Evolutionary conservation across 2,797 vertebrate species (phyloP).

Genomic region (Danionella dracula): DNA sequence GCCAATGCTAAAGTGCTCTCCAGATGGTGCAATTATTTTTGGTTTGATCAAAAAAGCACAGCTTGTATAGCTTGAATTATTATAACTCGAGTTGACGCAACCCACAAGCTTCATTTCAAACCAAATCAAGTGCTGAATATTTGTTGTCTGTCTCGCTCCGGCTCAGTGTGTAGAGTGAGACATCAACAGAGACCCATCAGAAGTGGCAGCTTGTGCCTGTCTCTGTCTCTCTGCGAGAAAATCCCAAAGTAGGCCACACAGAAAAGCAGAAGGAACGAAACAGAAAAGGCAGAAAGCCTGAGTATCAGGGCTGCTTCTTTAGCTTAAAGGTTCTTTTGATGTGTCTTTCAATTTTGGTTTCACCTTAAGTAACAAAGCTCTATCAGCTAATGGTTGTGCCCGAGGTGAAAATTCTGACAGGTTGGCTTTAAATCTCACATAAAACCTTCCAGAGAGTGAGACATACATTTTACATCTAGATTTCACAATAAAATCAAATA

Average conservation of each 20-base stretch:
- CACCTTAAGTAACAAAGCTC: conserved; percentile 21
- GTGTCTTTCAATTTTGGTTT: conserved; percentile 22
- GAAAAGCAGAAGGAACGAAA: neutral
- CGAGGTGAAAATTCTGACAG: no score
- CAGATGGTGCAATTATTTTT: conserved; percentile 12
- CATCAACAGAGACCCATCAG: conserved; percentile 37
- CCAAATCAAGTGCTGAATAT: conserved; percentile 30
- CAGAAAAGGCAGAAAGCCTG: conserved; percentile 18
- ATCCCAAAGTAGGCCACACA: conserved; percentile 36
- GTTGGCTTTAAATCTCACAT: no score
- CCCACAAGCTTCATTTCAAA: conserved; percentile 24
- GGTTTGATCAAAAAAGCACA: conserved; percentile 15
- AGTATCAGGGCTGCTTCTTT: conserved; percentile 28
- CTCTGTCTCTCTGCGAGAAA: conserved; percentile 19
- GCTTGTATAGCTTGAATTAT: conserved; percentile 1
- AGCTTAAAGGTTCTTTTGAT: conserved; percentile 30
- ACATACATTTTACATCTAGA: neutral
- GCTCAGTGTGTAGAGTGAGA: conserved; percentile 17
- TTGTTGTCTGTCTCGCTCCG: conserved; percentile 14
- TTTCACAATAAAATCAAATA: neutral
- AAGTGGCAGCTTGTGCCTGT: conserved; percentile 33
- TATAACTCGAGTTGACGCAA: conserved; percentile 20
- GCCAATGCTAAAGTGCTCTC: neutral
- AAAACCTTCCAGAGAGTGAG: neutral
- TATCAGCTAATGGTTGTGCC: conserved; percentile 10